Base-by-base conservation (phyloP, 2,113 vertebrate species). In the Paralichthys olivaceus region DNA sequence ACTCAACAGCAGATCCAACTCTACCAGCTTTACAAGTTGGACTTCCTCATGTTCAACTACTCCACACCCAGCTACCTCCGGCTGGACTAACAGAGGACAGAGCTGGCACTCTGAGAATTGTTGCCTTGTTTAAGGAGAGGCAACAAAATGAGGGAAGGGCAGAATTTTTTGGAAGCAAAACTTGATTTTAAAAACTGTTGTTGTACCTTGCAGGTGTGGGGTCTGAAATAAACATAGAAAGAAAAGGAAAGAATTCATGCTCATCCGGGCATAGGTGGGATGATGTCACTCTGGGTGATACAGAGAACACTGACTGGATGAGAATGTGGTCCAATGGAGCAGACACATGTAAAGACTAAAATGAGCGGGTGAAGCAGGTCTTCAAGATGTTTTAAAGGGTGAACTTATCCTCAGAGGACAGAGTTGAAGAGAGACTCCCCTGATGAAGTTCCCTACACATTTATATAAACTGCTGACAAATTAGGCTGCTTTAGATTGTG, bases 11-110 rank as follows among this genome's bases (percentile, higher is more conserved):
- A 98, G 88, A 87, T 91, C 4, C 96, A 96, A 89, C 96, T 99
- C 12, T 97, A 96, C 80, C 95, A 98, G 88, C 96, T 99, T 86
- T 99, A 99, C 94, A 97, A 97, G 95, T 92, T 98, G 89, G 98
- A 99, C 93, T 99, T 98, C 94, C 95, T 97, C 89, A 98, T 99
- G 97, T 99, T 99, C 92, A 99, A 99, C 94, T 99, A 99, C 93
- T 96, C 97, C 91, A 94, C 94, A 90, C 98, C 98, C 84, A 95
- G 95, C 94, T 99, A 99, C 93, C 95, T 99, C 91, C 96, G 96
- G 90, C 74, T 97, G 94, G 96, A 97, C 83, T 99, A 90, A 95
- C 1, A n/a, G 54, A 75, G 65, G 56, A 73, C 59, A 63, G 72
- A 81, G 82, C 70, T 57, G 69, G 67, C 53, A 83, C 84, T 87